Conservation (phyloP, 1,140 invertebrate genomes). For the Yoshiicerus persimilis region DNA sequence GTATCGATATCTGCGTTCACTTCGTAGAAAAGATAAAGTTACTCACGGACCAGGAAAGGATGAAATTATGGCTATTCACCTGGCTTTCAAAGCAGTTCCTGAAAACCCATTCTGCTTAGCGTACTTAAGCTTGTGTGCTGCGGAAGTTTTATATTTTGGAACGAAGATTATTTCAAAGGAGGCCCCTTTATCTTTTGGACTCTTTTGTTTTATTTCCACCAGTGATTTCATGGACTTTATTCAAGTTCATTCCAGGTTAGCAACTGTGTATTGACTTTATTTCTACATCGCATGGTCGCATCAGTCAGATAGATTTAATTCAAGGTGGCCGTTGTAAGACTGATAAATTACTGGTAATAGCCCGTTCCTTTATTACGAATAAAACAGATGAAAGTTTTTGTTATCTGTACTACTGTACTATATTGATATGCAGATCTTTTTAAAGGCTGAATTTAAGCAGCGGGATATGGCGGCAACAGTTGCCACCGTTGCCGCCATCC, state of each 20-base stretch:
- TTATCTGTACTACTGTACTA: too few relatives aligned
- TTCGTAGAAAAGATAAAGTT: background rate
- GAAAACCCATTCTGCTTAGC: conserved; percentile 9
- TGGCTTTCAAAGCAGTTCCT: background rate
- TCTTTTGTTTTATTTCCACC: background rate
- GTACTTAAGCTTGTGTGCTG: background rate
- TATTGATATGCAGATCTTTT: too few relatives aligned
- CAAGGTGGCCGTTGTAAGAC: too few relatives aligned
- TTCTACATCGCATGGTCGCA: too few relatives aligned
- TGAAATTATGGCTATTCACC: background rate
- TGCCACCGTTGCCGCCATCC: too few relatives aligned
- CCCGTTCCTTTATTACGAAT: too few relatives aligned
- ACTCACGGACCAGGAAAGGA: background rate
- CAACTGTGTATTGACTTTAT: too few relatives aligned
- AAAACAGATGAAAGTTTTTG: too few relatives aligned
- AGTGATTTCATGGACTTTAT: background rate
- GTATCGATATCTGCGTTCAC: background rate
- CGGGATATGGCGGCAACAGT: too few relatives aligned
- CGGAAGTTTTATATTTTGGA: background rate
- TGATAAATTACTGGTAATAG: too few relatives aligned
- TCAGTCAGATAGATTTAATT: too few relatives aligned
- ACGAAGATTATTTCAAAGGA: background rate
- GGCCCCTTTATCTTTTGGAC: background rate
- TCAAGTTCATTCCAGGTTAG: background rate
- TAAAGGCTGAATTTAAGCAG: too few relatives aligned